Evolutionary conservation across 2,888 invertebrate species (phyloP), one percentile per base, ranked within the genome.

Genomic region (Heliconius aoede): DNA sequence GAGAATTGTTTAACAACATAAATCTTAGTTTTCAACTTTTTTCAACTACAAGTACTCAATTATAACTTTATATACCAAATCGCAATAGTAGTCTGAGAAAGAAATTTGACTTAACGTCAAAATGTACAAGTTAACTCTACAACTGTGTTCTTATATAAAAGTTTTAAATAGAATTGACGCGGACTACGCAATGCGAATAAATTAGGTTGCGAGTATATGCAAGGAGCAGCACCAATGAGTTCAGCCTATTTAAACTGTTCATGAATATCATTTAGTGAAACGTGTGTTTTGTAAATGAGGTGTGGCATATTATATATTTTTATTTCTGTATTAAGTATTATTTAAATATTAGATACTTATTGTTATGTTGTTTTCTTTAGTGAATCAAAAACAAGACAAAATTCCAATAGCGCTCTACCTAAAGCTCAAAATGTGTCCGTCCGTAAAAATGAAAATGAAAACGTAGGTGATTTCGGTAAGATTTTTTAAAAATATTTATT

Each of bases 401-500:
- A 73, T 64, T 76, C 72, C n/a, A 71, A 74, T 21, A 80, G 79
- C 75, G 74, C 62, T 73, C 24, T 77, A 62, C 72, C 76, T 36
- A 82, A 79, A 46, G 72, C 76, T 72, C 81, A 81, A 81, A 80
- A 79, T 83, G 84, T 86, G 85, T 91, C 93, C 93, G 92, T 93
- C 92, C 93, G 85, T 84, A 91, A 86, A 85, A 86, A 86, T 86
- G 88, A 89, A 80, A 86, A 83, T 69, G 82, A 82, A 84, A 77
- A 91, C 87, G 91, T 92, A 81, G 85, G 84, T 83, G 91, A 93
- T 82, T 87, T 93, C 83, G 94, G 94, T 94, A 87, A 92, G 92
- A 85, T 36, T 68, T 61, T 21, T n/a, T 40, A 30, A 30, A 5
- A n/a, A n/a, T n/a, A n/a, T n/a, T n/a, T n/a, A 24, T 69, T 69